Conservation (phyloP, 2,888 invertebrate species). For the Nowickia ferox region DNA sequence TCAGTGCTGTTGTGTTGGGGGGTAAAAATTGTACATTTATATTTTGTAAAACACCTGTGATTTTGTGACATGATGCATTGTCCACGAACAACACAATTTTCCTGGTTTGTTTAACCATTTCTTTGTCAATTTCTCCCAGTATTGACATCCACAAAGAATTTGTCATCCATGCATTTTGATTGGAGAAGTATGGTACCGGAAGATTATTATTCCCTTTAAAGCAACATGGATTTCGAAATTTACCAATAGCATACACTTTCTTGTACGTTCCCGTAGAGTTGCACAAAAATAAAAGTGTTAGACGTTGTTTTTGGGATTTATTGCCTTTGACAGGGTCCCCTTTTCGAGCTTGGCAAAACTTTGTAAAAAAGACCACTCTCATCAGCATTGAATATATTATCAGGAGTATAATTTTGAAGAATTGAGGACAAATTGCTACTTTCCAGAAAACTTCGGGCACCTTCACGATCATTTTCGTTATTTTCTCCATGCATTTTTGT, state of each 20-base stretch:
- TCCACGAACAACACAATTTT: too few relatives aligned
- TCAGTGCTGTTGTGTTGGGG: slow-evolving; percentile 39
- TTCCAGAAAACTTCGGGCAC: neutral
- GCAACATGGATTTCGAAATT: slow-evolving; percentile 32
- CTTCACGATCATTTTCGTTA: neutral
- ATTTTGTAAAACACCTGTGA: too few relatives aligned
- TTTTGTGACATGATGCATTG: too few relatives aligned
- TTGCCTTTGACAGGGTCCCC: neutral
- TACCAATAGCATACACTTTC: too few relatives aligned
- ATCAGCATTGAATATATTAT: slow-evolving; percentile 15
- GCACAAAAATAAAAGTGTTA: slow-evolving; percentile 62
- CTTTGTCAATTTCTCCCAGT: slow-evolving; percentile 43
- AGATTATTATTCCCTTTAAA: slow-evolving; percentile 52
- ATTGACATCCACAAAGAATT: neutral
- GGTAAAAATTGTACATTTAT: too few relatives aligned
- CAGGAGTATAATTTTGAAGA: neutral
- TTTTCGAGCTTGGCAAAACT: slow-evolving; percentile 42
- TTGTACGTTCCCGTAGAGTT: slow-evolving; percentile 50
- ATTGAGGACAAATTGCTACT: neutral
- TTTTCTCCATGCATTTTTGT: neutral
- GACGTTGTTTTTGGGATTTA: slow-evolving; percentile 36
- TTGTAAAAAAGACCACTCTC: slow-evolving; percentile 45
- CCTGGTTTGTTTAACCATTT: slow-evolving; percentile 39
- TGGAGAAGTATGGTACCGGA: too few relatives aligned
- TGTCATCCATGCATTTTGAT: too few relatives aligned